Evolutionary conservation across 2,888 invertebrate genomes (phyloP).

Genomic region (Abscondita cerata): DNA sequence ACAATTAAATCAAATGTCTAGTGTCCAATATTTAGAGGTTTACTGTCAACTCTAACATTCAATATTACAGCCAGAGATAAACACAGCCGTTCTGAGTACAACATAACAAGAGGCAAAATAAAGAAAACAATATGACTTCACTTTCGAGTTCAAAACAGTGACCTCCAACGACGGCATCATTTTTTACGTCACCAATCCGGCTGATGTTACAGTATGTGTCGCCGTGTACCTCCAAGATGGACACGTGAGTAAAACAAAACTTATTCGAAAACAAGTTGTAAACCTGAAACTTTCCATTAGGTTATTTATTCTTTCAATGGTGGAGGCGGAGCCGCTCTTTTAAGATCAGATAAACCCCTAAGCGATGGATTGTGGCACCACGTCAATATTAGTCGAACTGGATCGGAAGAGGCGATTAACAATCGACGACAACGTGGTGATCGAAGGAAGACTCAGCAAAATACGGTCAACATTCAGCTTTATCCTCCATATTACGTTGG

Average conservation of each 20-base stretch:
- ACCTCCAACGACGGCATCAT: constrained; percentile 78
- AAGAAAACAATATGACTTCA: constrained; percentile 75
- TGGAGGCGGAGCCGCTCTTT: constrained; percentile 64
- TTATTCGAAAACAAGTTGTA: no score
- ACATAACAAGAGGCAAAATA: constrained; percentile 63
- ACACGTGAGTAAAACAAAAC: constrained; percentile 63
- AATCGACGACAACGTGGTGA: constrained; percentile 65
- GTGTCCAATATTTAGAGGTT: no score
- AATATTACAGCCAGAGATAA: constrained; percentile 69
- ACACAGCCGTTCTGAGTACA: constrained; percentile 77
- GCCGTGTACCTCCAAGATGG: constrained; percentile 79
- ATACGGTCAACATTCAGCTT: constrained; percentile 62
- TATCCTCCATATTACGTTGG: constrained; percentile 81
- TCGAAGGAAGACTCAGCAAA: constrained; percentile 51
- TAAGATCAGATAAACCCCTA: constrained; percentile 66
- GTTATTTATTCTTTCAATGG: constrained; percentile 76
- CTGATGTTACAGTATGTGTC: constrained; percentile 70
- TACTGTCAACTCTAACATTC: no score
- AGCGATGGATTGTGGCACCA: constrained; percentile 85
- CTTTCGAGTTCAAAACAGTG: constrained; percentile 82
- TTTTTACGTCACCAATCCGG: constrained; percentile 77
- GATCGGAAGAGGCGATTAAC: constrained; percentile 68
- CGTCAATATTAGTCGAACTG: constrained; percentile 70
- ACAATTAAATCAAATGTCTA: no score
- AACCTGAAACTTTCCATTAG: no score